phyloP scores from a whole-genome alignment of 2,888 invertebrate species.

The Linnaemya vulpina region DNA sequence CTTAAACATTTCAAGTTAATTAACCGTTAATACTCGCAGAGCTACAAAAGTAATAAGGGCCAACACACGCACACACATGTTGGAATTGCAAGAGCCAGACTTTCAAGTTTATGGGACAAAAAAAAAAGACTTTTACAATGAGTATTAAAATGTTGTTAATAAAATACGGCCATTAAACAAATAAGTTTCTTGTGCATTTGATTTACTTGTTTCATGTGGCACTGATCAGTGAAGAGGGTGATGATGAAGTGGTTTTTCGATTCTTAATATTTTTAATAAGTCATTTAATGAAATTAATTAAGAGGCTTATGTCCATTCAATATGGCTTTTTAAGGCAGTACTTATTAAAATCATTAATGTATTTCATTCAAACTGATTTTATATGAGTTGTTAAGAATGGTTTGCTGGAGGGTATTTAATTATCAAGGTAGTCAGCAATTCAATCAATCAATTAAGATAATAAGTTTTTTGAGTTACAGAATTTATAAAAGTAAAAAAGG shows the following conservation, averaged over 20 bases:
- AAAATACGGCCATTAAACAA: background rate
- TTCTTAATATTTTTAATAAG: background rate
- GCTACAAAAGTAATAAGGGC: background rate
- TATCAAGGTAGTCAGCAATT: too few species aligned
- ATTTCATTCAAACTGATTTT: too few species aligned
- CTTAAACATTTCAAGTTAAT: background rate
- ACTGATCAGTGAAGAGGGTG: background rate
- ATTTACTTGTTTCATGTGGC: background rate
- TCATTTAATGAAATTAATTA: background rate
- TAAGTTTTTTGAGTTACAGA: too few species aligned
- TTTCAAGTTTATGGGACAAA: background rate
- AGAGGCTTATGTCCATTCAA: background rate
- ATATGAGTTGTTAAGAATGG: too few species aligned
- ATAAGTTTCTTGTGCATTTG: background rate
- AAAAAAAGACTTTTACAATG: conserved; percentile 4
- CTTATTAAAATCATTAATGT: too few species aligned
- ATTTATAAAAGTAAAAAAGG: too few species aligned
- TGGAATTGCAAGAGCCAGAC: conserved; percentile 9
- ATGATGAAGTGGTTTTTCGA: background rate
- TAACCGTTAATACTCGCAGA: background rate
- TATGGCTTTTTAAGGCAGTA: background rate
- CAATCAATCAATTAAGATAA: too few species aligned
- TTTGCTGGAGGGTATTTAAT: too few species aligned
- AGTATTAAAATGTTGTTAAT: background rate
- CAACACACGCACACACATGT: background rate